A percentile compares a stretch with the other conserved stretches of the same genome.
phyloP scores from a whole-genome alignment of 37 sponge, comb jelly and placozoan genomes.

The Cladorhizidae sp. region DNA sequence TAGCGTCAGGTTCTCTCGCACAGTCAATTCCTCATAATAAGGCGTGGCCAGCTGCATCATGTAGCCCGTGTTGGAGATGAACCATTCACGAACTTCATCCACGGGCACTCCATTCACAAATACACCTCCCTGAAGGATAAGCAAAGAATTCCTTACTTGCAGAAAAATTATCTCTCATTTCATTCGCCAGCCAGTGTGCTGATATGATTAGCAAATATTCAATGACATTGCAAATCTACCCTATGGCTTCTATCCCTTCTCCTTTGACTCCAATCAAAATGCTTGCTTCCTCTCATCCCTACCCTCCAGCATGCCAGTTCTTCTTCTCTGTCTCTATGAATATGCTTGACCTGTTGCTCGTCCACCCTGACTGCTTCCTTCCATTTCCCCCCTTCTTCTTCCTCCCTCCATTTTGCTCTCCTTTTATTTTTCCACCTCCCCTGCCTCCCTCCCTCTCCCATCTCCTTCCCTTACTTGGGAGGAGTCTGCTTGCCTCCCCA shows the following conservation, averaged over 20 bases:
- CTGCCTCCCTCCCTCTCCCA: background rate
- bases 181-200: background rate
- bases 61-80: constrained; percentile 63
- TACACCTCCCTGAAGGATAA: constrained; percentile 37
- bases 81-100: constrained; percentile 49
- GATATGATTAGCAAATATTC: background rate
- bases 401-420: background rate
- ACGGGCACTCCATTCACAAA: constrained; percentile 55
- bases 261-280: too few relatives aligned
- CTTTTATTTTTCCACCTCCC: background rate
- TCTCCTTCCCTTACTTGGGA: background rate
- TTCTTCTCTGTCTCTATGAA: background rate
- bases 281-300: too few relatives aligned
- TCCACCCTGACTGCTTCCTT: too few relatives aligned
- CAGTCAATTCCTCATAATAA: constrained; percentile 73
- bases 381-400: background rate
- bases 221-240: background rate
- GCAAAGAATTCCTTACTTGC: background rate
- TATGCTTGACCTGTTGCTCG: background rate
- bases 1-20: constrained; percentile 72
- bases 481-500: constrained; percentile 24
- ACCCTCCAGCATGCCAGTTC: background rate
- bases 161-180: background rate
- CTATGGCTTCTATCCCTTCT: too few relatives aligned
- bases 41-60: constrained; percentile 69